phyloP scores from a whole-genome alignment of 2,888 invertebrate species.

The Anticlea derivata region DNA sequence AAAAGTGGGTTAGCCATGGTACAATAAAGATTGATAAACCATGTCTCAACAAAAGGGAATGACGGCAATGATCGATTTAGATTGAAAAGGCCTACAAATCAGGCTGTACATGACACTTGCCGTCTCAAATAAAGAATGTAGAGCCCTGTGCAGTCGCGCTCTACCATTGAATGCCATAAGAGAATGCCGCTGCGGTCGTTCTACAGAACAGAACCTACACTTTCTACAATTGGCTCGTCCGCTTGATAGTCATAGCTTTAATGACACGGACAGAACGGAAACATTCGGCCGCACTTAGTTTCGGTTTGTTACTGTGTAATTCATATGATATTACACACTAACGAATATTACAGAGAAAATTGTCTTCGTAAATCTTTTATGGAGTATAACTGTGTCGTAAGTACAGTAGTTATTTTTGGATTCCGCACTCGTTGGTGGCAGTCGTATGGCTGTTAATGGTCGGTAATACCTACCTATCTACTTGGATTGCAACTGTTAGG shows the following conservation, averaged over 20 bases:
- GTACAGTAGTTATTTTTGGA: constrained; percentile 22
- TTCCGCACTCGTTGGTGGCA: too few species aligned
- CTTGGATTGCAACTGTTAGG: neutral
- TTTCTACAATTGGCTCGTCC: too few species aligned
- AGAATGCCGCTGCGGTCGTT: constrained; percentile 12
- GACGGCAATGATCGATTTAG: too few species aligned
- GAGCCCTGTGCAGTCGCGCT: too few species aligned
- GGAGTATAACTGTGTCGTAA: constrained; percentile 38
- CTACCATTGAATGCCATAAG: neutral
- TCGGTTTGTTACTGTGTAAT: constrained; percentile 80
- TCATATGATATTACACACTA: constrained; percentile 69
- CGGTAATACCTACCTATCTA: constrained; percentile 1
- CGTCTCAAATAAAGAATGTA: too few species aligned
- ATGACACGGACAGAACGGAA: constrained; percentile 68
- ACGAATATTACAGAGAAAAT: constrained; percentile 66
- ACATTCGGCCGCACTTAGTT: constrained; percentile 78
- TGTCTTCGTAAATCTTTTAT: constrained; percentile 52
- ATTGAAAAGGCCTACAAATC: too few species aligned
- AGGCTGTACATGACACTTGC: too few species aligned
- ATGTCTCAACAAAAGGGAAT: too few species aligned
- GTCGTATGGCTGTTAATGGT: constrained; percentile 20
- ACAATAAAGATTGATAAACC: too few species aligned
- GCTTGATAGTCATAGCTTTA: constrained; percentile 40
- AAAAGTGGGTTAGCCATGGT: too few species aligned
- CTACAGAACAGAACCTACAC: too few species aligned